Conservation (phyloP, 2,797 vertebrate genomes). For the Sarcoramphus papa region DNA sequence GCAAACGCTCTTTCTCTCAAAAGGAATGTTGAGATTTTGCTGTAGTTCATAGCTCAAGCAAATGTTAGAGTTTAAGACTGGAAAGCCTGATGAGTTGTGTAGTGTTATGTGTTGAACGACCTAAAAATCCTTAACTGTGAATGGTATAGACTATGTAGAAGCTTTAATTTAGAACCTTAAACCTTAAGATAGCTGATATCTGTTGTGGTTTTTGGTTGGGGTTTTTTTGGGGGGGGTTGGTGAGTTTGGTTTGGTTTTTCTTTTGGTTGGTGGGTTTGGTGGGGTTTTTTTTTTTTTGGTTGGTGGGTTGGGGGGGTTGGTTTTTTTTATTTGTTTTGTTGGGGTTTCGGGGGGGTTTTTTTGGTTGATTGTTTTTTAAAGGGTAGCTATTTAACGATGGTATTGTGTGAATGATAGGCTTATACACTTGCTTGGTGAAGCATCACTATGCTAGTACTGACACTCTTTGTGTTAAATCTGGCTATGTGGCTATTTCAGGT, state of each 20-base stretch:
- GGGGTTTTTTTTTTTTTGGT: not conserved
- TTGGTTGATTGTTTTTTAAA: not conserved
- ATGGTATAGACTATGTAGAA: not conserved
- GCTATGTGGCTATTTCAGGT: not conserved
- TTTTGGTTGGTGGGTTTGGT: too few species aligned
- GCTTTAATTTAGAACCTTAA: not conserved
- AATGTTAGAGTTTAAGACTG: not conserved
- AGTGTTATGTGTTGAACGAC: not conserved
- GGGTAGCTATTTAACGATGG: not conserved
- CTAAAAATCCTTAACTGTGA: not conserved
- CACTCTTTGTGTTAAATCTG: not conserved
- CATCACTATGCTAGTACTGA: not conserved
- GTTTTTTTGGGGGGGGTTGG: too few species aligned
- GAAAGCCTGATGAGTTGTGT: not conserved
- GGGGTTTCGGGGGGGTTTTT: not conserved
- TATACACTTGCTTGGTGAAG: not conserved
- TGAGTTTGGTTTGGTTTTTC: not conserved
- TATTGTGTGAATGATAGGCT: not conserved
- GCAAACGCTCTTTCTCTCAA: not conserved
- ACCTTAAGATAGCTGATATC: not conserved
- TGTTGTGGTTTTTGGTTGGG: not conserved
- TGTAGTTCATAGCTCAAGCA: not conserved
- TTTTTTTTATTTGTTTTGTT: not conserved
- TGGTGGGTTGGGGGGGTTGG: not conserved
- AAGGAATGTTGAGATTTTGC: not conserved